Percentiles rank a stretch among this genome's conserved stretches.
Conservation (phyloP, 2,888 invertebrate genomes). For the Peribatodes rhomboidaria region DNA sequence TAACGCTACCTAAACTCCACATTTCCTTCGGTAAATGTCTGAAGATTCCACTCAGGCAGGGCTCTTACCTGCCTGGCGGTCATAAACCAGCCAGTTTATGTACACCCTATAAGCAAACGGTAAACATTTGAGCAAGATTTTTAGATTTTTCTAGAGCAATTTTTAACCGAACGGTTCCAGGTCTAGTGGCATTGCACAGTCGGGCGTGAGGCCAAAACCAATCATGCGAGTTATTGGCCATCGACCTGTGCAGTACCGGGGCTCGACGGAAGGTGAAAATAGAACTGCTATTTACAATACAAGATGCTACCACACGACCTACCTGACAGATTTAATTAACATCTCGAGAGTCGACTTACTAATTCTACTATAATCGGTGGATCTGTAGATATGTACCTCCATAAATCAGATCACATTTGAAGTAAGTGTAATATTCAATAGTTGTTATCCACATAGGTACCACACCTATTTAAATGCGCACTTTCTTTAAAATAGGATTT, state of each 20-base stretch:
- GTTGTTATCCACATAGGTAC: no score
- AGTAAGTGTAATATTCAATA: no score
- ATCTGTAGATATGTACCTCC: no score
- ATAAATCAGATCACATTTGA: no score
- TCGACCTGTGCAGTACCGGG: constrained; percentile 56
- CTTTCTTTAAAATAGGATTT: no score
- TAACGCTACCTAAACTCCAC: constrained; percentile 24
- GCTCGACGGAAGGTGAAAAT: constrained; percentile 43
- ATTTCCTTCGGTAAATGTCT: constrained; percentile 29
- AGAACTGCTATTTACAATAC: constrained; percentile 30
- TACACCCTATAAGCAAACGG: constrained; percentile 20
- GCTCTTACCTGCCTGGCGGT: constrained; percentile 15
- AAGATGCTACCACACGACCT: neutral
- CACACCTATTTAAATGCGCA: no score
- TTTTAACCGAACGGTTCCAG: constrained; percentile 39
- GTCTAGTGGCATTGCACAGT: constrained; percentile 28
- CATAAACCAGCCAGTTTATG: constrained; percentile 24
- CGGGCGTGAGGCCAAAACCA: constrained; percentile 50
- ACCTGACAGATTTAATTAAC: no score
- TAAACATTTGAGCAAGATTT: constrained; percentile 25
- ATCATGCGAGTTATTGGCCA: constrained; percentile 70
- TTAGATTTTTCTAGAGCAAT: constrained; percentile 29
- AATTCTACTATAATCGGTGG: no score
- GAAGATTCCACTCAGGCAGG: constrained; percentile 19
- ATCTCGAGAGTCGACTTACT: no score